Evolutionary conservation across 2,888 invertebrate species (phyloP), one percentile per base, ranked within the genome.

Genomic region (Drosophila picticornis): DNA sequence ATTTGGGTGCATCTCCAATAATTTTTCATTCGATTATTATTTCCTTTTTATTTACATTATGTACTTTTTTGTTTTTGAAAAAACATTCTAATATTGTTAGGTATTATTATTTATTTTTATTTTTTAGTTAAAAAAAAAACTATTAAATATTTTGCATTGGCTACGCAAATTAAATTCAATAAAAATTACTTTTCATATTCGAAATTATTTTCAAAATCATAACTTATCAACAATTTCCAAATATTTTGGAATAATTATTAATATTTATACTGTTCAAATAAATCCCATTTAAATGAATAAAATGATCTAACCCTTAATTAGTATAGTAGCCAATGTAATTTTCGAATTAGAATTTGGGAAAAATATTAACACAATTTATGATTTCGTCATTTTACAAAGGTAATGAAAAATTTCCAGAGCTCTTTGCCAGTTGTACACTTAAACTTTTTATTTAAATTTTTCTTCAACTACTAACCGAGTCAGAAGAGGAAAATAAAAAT

Each of bases 1-100:
- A 90, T 91, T 91, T 93, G 93, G 93, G 93, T 88, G 88, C 93
- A 92, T 93, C 92, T 93, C 93, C 83, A 72, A 88, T 75, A 91
- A 90, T 91, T 91, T 92, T 92, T 90, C 86, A 92, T 91, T 90
- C 91, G 76, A 83, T 91, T 88, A 75, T 88, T 0, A 67, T 73
- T 88, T 91, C 13, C 16, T 75, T 85, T 67, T 88, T 32, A 68
- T 66, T 85, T 91, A n/a, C 43, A 29, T 90, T 91, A 90, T 72
- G 64, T 84, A 87, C 59, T 70, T 79, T 81, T 84, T 72, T 53
- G 66, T 91, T 90, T 36, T 22, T 40, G 16, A 22, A 16, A 22
- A 46, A 40, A 55, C 29, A 60, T 51, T 57, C 50, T n/a, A 34
- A 25, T 46, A 16, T 38, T 36, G 6, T 4, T 32, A 40, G 29